Evolutionary conservation across 2,888 invertebrate genomes (phyloP).

Genomic region (Athalia rosae): DNA sequence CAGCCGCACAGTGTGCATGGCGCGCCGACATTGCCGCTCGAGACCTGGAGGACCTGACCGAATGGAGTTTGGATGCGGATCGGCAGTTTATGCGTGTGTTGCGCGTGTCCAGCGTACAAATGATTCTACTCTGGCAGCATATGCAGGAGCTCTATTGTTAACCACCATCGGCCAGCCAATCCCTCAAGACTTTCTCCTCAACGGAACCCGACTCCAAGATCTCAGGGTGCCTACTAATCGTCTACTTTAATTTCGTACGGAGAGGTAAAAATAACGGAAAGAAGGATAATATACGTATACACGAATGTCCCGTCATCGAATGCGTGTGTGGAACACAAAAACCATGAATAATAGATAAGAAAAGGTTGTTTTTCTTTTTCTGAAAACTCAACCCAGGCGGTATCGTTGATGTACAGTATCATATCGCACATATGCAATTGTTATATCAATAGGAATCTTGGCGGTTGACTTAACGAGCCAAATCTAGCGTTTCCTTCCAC

Average conservation of each 20-base stretch:
- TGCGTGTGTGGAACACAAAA: neutral
- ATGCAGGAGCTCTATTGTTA: constrained; percentile 48
- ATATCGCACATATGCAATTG: too few species aligned
- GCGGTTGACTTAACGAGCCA: too few species aligned
- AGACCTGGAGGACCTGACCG: constrained; percentile 42
- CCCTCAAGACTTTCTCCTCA: constrained; percentile 57
- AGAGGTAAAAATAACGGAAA: neutral
- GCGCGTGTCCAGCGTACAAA: constrained; percentile 37
- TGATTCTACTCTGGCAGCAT: constrained; percentile 11
- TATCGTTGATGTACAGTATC: too few species aligned
- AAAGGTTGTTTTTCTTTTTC: too few species aligned
- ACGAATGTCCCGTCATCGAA: neutral
- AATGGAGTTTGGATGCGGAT: constrained; percentile 45
- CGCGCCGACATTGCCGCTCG: constrained; percentile 14
- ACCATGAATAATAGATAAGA: neutral
- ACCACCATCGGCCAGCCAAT: constrained; percentile 47
- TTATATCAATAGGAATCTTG: too few species aligned
- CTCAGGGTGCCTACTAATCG: constrained; percentile 57
- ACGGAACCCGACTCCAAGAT: constrained; percentile 51
- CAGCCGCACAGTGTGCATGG: too few species aligned
- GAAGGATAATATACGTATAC: neutral
- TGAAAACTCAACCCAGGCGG: too few species aligned
- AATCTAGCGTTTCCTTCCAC: too few species aligned
- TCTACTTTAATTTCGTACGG: constrained; percentile 52
- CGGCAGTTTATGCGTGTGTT: constrained; percentile 42